Conservation (phyloP, 2,797 vertebrate genomes). For the Tokudaia muenninki region DNA sequence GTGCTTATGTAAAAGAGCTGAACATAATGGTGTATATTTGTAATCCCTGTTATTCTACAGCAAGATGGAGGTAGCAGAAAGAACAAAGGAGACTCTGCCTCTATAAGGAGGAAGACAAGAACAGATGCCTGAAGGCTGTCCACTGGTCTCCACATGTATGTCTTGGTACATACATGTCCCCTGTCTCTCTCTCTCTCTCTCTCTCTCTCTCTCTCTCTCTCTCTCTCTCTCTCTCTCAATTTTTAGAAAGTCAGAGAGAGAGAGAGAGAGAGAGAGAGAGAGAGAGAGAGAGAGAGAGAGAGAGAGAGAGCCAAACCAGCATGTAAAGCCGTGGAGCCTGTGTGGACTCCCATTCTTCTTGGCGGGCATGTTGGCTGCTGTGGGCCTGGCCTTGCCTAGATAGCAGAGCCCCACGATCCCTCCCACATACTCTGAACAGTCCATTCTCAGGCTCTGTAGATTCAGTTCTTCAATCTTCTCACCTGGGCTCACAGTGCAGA, state of each 20-base stretch:
- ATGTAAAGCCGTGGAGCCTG: neutral
- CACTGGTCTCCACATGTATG: neutral
- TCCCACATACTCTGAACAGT: neutral
- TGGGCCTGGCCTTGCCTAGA: neutral
- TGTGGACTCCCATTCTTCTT: neutral
- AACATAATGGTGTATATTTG: neutral
- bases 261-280: neutral
- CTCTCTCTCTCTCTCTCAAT: too few species aligned
- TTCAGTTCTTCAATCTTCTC: neutral
- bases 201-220: neutral
- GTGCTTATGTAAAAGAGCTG: neutral
- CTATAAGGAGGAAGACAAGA: neutral
- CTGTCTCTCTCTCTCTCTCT: neutral
- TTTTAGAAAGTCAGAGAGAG: neutral
- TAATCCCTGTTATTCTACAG: neutral
- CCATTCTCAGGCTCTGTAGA: accelerated
- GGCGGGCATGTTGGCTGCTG: accelerated
- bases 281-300: neutral
- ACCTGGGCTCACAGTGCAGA: accelerated
- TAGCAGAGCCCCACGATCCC: neutral
- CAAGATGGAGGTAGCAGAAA: neutral
- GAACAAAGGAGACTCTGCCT: neutral
- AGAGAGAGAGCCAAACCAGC: too few species aligned
- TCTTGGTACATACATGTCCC: too few species aligned
- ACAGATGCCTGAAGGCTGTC: neutral